Evolutionary conservation across 2,888 invertebrate genomes (phyloP), one percentile per base, ranked within the genome.

Genomic region (Rotaria macrura): DNA sequence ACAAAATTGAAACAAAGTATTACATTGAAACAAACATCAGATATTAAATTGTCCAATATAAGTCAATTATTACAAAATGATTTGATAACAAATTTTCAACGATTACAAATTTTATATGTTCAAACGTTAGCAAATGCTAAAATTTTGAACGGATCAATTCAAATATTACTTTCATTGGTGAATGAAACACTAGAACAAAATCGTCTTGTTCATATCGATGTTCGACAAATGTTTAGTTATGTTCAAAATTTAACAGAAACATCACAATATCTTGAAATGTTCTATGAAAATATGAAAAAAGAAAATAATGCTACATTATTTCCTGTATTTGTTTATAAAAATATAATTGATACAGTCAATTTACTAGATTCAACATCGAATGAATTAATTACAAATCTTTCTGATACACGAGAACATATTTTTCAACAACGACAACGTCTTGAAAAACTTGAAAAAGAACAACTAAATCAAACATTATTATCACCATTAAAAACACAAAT

Each of bases 1-100:
- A 79, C 79, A n/a, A 79, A 43, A 40, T 79, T 79, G n/a, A 79
- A 79, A 79, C 79, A 79, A 79, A 79, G 79, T 79, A 10, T 43
- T 0, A 43, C 43, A 43, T 79, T 79, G 43, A 79, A 79, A 43
- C n/a, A 79, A 43, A 34, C 43, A 43, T 14, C 79, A 14, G 43
- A 79, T 43, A 79, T n/a, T 17, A 43, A 79, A 79, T 43, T 79
- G n/a, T 43, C 43, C 0, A 79, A 79, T 79, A 43, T n/a, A 79
- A 79, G 12, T 12, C 25, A 40, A 79, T n/a, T 43, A 40, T n/a
- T 79, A 79, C 7, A 79, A 43, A 43, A 43, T 43, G 43, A 79
- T 43, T 12, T 79, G 17, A 10, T n/a, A 9, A 10, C 2, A n/a
- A 43, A 43, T n/a, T 79, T 25, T n/a, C 25, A 79, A 34, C 25